These are phyloP conservation scores for Omphaloscelis lunosa DNA, from an alignment of 2,888 invertebrate species.

Conservation along the genomic window DNA sequence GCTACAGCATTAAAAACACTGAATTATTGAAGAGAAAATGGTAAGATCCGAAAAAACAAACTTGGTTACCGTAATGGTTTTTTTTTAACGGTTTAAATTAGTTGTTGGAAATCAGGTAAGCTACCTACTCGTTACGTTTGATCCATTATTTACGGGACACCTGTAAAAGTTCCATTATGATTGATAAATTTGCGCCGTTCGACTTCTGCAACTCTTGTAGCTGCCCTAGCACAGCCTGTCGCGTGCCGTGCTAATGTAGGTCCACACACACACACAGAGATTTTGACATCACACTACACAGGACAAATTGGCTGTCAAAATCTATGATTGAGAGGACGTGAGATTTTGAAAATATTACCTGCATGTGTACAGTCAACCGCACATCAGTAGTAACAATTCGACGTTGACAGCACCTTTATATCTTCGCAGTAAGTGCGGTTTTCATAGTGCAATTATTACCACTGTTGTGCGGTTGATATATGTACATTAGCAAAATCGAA, in stretches of 20 bases:
- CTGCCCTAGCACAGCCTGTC: too few relatives aligned
- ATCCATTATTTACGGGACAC: too few relatives aligned
- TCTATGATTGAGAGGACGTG: neutral
- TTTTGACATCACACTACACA: neutral
- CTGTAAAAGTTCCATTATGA: too few relatives aligned
- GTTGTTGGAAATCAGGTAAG: too few relatives aligned
- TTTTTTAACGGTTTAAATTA: too few relatives aligned
- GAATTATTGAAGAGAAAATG: too few relatives aligned
- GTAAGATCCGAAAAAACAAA: too few relatives aligned
- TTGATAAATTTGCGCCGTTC: too few relatives aligned
- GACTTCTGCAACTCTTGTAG: too few relatives aligned
- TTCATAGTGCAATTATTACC: neutral
- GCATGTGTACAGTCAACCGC: neutral
- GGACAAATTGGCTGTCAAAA: neutral
- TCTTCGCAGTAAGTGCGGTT: neutral
- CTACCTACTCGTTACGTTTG: too few relatives aligned
- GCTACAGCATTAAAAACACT: too few relatives aligned
- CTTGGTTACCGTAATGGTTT: too few relatives aligned
- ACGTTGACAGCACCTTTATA: neutral
- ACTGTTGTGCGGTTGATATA: neutral
- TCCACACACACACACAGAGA: neutral
- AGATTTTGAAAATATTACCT: neutral
- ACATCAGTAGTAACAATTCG: neutral
- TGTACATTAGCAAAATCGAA: neutral
- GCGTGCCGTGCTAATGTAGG: neutral